Percentiles rank a stretch among this genome's conserved stretches.
phyloP scores from a whole-genome alignment of 2,888 invertebrate genomes.

The Philereme transversata region DNA sequence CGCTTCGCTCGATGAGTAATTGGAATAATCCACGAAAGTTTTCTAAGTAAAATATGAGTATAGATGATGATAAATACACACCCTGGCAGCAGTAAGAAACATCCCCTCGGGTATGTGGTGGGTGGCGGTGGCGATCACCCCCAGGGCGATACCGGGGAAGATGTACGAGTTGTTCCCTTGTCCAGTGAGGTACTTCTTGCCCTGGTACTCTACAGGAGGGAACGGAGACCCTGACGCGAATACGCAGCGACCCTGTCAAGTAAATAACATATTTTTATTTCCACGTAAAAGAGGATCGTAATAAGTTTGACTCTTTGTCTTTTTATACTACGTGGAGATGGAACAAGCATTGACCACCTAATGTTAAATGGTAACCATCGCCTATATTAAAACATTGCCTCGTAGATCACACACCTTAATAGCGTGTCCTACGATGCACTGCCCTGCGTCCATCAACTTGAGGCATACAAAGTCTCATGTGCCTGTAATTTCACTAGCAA shows the following conservation, averaged over 20 bases:
- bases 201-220: constrained; percentile 90
- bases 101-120: constrained; percentile 97
- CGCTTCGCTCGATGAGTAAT: no score
- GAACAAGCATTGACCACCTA: no score
- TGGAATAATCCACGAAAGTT: background rate
- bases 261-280: background rate
- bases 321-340: no score
- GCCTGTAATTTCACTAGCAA: no score
- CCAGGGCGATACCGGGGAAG: constrained; percentile 97
- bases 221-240: constrained; percentile 99
- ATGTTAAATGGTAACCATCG: no score
- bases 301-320: no score
- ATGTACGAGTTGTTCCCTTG: constrained; percentile 99
- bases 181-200: constrained; percentile 93
- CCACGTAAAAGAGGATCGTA: no score
- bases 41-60: background rate
- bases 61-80: constrained; percentile 51
- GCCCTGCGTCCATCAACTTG: no score
- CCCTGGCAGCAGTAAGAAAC: constrained; percentile 97
- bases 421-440: no score
- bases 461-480: no score
- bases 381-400: no score
- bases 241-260: constrained; percentile 92
- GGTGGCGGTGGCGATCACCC: constrained; percentile 95
- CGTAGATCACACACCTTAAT: no score